Conservation (phyloP, 2,797 vertebrate genomes). For the Ptychobarbus kaznakovi region DNA sequence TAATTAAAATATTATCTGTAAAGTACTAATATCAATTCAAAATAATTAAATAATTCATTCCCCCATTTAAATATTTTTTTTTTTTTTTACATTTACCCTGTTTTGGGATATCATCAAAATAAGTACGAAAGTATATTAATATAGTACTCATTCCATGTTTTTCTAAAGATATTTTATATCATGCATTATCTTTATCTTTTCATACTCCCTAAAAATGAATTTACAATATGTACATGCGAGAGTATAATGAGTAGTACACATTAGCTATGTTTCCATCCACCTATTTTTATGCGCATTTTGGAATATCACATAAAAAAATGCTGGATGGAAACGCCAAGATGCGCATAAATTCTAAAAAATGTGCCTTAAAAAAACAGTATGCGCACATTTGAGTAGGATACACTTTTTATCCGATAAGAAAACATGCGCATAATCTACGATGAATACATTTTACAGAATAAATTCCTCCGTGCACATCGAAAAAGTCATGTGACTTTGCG, state of each 20-base stretch:
- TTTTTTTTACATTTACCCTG: background rate
- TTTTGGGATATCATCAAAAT: background rate
- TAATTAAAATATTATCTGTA: background rate
- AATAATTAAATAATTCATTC: background rate
- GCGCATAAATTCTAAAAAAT: too few species aligned
- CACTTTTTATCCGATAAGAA: too few species aligned
- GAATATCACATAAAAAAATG: too few species aligned
- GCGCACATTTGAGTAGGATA: too few species aligned
- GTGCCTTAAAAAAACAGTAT: too few species aligned
- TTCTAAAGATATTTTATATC: conserved; percentile 2
- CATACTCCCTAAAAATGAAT: conserved; percentile 67
- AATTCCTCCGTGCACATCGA: too few species aligned
- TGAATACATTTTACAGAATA: too few species aligned
- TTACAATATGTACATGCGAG: conserved; percentile 56
- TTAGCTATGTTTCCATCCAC: conserved; percentile 2
- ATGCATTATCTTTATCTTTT: conserved; percentile 62
- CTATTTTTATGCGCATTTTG: too few species aligned
- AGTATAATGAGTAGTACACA: conserved; percentile 69
- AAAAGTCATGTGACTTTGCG: too few species aligned
- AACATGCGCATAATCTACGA: too few species aligned
- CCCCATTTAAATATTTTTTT: background rate
- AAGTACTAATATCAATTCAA: background rate
- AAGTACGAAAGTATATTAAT: background rate
- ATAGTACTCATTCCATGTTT: background rate
- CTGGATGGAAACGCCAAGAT: too few species aligned